Percentiles rank a stretch among this genome's conserved stretches.
These are phyloP conservation scores for Pampus argenteus DNA, from an alignment of 2,797 vertebrate species.

Conservation along the genomic window DNA sequence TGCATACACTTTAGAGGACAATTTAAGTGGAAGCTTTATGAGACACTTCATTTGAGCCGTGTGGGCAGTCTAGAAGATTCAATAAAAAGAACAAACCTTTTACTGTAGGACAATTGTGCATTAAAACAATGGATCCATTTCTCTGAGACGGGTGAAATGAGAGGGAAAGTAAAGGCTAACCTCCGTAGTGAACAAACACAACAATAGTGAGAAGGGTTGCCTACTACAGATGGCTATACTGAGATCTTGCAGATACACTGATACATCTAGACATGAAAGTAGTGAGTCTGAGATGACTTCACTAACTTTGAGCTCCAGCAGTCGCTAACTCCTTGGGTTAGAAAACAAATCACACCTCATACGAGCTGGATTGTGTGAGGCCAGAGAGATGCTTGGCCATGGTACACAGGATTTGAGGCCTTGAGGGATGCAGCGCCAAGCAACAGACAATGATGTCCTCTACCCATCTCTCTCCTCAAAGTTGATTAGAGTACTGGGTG, in stretches of 20 bases:
- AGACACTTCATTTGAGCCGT: slow-evolving; percentile 68
- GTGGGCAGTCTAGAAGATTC: slow-evolving; percentile 56
- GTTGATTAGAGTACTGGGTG: slow-evolving; percentile 71
- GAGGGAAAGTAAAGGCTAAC: slow-evolving; percentile 51
- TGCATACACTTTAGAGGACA: slow-evolving; percentile 66
- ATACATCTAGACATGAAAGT: slow-evolving; percentile 69
- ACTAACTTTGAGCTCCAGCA: slow-evolving; percentile 70
- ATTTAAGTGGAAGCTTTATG: slow-evolving; percentile 71
- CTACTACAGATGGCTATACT: slow-evolving; percentile 33
- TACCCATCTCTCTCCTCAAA: slow-evolving; percentile 74
- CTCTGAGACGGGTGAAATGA: slow-evolving; percentile 38
- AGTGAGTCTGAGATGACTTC: slow-evolving; percentile 67
- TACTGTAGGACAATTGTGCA: slow-evolving; percentile 40
- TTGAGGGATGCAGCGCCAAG: slow-evolving; percentile 71
- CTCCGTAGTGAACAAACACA: slow-evolving; percentile 44
- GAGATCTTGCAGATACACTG: slow-evolving; percentile 54
- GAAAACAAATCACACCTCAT: slow-evolving; percentile 58
- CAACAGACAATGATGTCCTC: slow-evolving; percentile 72
- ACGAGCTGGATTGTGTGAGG: slow-evolving; percentile 69
- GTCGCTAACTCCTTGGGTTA: slow-evolving; percentile 59
- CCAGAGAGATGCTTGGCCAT: slow-evolving; percentile 76
- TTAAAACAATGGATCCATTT: slow-evolving; percentile 46
- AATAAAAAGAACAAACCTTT: slow-evolving; percentile 63
- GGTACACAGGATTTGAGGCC: slow-evolving; percentile 74
- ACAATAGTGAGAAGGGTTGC: slow-evolving; percentile 29